Evolutionary conservation across 2,113 vertebrate species (phyloP).

Genomic region (Elgaria multicarinata): DNA sequence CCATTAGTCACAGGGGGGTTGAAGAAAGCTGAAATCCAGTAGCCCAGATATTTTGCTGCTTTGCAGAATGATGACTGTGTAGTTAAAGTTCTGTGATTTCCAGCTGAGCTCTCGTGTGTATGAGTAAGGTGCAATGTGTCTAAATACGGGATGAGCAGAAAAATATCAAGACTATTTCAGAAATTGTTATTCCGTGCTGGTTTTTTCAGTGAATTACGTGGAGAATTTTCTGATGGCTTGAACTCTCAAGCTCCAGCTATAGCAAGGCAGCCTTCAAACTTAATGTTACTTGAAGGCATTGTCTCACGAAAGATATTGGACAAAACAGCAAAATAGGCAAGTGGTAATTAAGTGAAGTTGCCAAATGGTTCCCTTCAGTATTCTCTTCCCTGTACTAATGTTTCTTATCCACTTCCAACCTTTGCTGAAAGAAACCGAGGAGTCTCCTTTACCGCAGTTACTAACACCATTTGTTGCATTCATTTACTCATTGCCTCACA

Average conservation of each 20-base stretch:
- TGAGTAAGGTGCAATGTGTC: conserved; percentile 4
- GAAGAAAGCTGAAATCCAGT: conserved; percentile 37
- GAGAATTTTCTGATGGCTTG: conserved; percentile 31
- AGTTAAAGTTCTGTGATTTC: not conserved
- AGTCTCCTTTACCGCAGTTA: conserved; percentile 38
- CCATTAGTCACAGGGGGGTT: not conserved
- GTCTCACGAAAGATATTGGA: conserved; percentile 30
- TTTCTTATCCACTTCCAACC: conserved; percentile 38
- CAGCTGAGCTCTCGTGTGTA: conserved; percentile 11
- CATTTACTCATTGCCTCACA: conserved; percentile 37
- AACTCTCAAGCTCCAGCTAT: conserved; percentile 34
- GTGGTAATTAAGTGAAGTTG: conserved; percentile 33
- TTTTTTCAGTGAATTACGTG: conserved; percentile 32
- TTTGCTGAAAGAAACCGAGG: conserved; percentile 42
- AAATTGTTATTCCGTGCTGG: conserved; percentile 42
- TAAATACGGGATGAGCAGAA: conserved; percentile 30
- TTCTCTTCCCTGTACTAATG: conserved; percentile 13
- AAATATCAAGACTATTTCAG: conserved; percentile 27
- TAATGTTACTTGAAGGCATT: conserved; percentile 43
- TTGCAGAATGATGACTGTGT: not conserved
- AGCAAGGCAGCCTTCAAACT: conserved; percentile 38
- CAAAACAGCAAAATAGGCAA: conserved; percentile 19
- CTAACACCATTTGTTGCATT: conserved; percentile 38
- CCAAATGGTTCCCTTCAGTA: conserved; percentile 43
- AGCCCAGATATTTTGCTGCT: conserved; percentile 31